Evolutionary conservation across 1,140 invertebrate genomes (phyloP), one percentile per base, ranked within the genome.

Genomic region (Drosophila athabasca): DNA sequence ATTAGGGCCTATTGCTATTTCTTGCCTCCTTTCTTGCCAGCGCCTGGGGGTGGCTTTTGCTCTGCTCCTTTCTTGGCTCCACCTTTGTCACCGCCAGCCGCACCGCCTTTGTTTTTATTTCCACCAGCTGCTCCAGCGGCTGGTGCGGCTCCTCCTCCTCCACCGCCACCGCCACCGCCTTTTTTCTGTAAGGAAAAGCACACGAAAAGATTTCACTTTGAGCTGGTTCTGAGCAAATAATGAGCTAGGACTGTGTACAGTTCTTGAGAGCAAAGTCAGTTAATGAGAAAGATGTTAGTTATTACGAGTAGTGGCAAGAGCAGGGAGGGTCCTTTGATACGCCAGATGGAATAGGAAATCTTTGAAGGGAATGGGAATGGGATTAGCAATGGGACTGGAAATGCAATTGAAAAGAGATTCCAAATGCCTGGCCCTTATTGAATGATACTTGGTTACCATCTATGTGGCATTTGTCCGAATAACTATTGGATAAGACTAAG

Each of bases 1-100:
- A 4, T 13, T 39, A 5, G 8, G 35, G 35, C 35, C 35, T 39
- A 39, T 11, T 52, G 61, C 64, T 91, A 90, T 54, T 91, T 91
- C 59, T 91, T 91, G 74, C 90, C 90, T 50, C 90, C 90, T 52
- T 91, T 87, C 39, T 88, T 88, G 31, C 79, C 79, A 53, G 75
- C 78, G 51, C 72, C 79, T 17, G 51, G 71, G 50, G 66, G 65
- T 41, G 69, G 50, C 62, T 91, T 91, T 65, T 75, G 90, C n/a
- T 91, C 90, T 55, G 72, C 82, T 66, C 76, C 90, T 54, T 90
- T 91, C 70, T 91, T 91, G 31, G 66, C 79, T 52, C 79, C 82
- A 57, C 67, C 75, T 82, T 91, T 91, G 58, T 90, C 90, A 49
- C 53, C 72, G 22, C 65, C 79, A n/a, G 46, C 61, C 24, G 43